Evolutionary conservation across 2,888 invertebrate genomes (phyloP).

Genomic region (Drosophila lutescens): DNA sequence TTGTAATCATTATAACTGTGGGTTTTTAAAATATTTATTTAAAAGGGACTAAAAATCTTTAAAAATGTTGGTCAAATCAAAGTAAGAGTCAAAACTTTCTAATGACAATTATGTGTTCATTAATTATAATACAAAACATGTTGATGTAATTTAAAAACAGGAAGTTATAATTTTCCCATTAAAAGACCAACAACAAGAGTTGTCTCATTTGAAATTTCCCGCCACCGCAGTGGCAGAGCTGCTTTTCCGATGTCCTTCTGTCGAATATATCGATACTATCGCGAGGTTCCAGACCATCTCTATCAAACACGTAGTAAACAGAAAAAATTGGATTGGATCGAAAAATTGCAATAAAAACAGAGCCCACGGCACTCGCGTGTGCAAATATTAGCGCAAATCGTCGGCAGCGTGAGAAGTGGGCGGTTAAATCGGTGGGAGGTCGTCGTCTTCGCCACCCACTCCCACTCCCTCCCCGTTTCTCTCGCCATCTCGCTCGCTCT

Average conservation of each 20-base stretch:
- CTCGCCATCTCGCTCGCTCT: constrained; percentile 13
- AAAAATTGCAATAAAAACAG: constrained; percentile 4
- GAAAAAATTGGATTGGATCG: constrained; percentile 7
- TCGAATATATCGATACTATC: not conserved
- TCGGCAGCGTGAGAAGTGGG: not conserved
- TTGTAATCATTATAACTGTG: too few species aligned
- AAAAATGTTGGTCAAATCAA: too few species aligned
- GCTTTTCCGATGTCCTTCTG: not conserved
- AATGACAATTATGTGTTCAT: too few species aligned
- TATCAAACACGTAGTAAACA: constrained; percentile 12
- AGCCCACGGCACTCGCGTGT: not conserved
- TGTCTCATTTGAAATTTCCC: not conserved
- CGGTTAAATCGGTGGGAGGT: constrained; percentile 10
- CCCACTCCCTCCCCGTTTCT: not conserved
- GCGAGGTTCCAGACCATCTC: not conserved
- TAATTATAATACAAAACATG: too few species aligned
- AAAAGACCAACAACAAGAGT: too few species aligned
- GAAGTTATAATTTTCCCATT: too few species aligned
- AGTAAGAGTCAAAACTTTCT: too few species aligned
- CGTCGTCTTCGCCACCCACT: constrained; percentile 2
- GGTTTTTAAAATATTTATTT: too few species aligned
- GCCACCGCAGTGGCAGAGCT: not conserved
- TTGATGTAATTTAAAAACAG: too few species aligned
- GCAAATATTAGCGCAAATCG: constrained; percentile 4
- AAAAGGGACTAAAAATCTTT: too few species aligned